Base-by-base conservation (phyloP, 2,888 invertebrate species). In the Luffia ferchaultella region DNA sequence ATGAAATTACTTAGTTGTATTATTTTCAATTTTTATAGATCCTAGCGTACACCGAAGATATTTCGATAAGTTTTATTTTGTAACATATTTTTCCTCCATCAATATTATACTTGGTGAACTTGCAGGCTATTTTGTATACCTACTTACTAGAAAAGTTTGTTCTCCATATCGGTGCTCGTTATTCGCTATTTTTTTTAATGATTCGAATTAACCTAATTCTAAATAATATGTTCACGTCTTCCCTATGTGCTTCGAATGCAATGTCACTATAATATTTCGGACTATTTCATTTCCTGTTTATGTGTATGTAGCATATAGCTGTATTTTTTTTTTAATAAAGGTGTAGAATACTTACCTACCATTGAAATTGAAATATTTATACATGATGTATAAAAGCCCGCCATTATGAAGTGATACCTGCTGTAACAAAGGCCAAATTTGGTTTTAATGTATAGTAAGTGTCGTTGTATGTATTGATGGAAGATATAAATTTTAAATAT, bases 1-100 rank as follows among this genome's bases (percentile, higher is more conserved):
- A 82, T 79, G 80, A 82, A 83, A 82, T 83, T 79, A 82, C 79
- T 78, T 83, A 82, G 79, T 76, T 80, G 76, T 82, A 83, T 79
- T 82, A 82, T 82, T 83, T 82, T 80, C 80, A 82, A 77, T 80
- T 82, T 83, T 80, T 80, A 79, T 82, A 83, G 79, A 70, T 83
- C 82, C 83, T 83, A 82, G 83, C 80, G 75, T 83, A 83, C 79
- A 83, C 83, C 83, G 83, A 83, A 83, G 83, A 83, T 83, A 82
- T 82, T 80, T 82, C 74, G 80, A 80, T 83, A 83, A 83, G 83
- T 75, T 82, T 76, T 82, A 82, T 82, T 80, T 80, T 82, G 73
- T 82, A 80, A 82, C 80, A 70, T 76, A 76, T 77, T 65, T 73
- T 69, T 82, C 78, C 80, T 82, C 83, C 83, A 83, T 83, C 83